Evolutionary conservation across 2,113 vertebrate species (phyloP).

Genomic region (Lampris megalopsis): DNA sequence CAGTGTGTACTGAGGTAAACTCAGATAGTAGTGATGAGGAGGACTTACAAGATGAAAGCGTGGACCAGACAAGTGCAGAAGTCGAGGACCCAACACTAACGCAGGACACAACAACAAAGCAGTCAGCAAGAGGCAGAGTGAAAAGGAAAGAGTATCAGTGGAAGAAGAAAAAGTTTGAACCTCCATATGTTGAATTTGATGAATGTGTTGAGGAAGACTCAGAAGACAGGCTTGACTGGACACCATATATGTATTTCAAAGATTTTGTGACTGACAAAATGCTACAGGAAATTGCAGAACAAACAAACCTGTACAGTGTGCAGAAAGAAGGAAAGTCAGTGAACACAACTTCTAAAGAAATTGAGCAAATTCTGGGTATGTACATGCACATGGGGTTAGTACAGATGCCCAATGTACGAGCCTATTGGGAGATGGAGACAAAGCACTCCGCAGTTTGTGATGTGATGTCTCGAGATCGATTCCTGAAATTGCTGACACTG

Average conservation of each 20-base stretch:
- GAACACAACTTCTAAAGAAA: constrained; percentile 42
- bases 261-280: constrained; percentile 34
- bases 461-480: constrained; percentile 31
- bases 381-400: constrained; percentile 43
- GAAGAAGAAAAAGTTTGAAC: constrained; percentile 20
- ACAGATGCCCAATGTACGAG: constrained; percentile 34
- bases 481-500: constrained; percentile 32
- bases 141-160: constrained; percentile 22
- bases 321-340: constrained; percentile 33
- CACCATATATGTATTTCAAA: constrained; percentile 36
- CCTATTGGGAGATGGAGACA: constrained; percentile 41
- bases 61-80: constrained; percentile 13
- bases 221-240: constrained; percentile 16
- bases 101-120: neutral
- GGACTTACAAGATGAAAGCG: constrained; percentile 10
- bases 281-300: constrained; percentile 34
- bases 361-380: constrained; percentile 35
- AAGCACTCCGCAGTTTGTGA: constrained; percentile 11
- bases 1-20: neutral
- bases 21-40: constrained; percentile 18
- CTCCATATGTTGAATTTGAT: constrained; percentile 20
- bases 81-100: constrained; percentile 1
- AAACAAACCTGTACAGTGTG: constrained; percentile 38
- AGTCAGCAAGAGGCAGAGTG: constrained; percentile 19
- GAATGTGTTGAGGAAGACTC: constrained; percentile 23